Evolutionary conservation across 37 sponge, comb jelly and placozoan genomes (phyloP), one percentile per base, ranked within the genome.

Genomic region (Hexactinellida sp.): DNA sequence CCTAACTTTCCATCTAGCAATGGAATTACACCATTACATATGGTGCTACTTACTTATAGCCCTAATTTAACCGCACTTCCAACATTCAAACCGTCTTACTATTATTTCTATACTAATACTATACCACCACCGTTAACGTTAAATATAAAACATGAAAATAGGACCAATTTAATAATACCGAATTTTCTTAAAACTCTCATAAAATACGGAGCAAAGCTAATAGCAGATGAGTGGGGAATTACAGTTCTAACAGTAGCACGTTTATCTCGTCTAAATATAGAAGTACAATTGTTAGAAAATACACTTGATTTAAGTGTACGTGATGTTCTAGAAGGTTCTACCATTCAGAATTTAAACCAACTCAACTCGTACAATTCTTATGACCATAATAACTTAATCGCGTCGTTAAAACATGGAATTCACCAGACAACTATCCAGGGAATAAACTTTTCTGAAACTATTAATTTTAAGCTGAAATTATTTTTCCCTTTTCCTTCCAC

Each of bases 311-410:
- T 63, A 1, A n/a, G 76, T 21, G 76, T 63, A 23, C 21, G 34
- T 25, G 76, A 63, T n/a, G 76, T 63, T 63, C 34, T 63, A 63
- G 76, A 63, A 63, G 3, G 76, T 63, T 63, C 76, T n/a, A 63
- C 13, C 25, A 32, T 63, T 32, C 76, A 63, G 13, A 23, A 7
- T 25, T 23, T 63, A 7, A 3, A 23, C 76, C 76, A 23, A 28
- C 13, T 28, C 3, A 32, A 32, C 5, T 3, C 25, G 13, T 32
- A 21, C 32, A 5, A 16, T 5, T 41, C 13, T 41, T 16, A 41
- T 16, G 3, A 7, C 25, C 30, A 63, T 63, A 23, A 63, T 21
- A 63, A 63, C 13, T 7, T 63, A 5, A 21, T 23, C 34, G 76
- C 76, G 5, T 63, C 76, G 76, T 5, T 63, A 32, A 63, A 63